These are phyloP conservation scores for Zoanthus solanderi DNA, from an alignment of 92 coral and sea anemone genomes.

Conservation along the genomic window DNA sequence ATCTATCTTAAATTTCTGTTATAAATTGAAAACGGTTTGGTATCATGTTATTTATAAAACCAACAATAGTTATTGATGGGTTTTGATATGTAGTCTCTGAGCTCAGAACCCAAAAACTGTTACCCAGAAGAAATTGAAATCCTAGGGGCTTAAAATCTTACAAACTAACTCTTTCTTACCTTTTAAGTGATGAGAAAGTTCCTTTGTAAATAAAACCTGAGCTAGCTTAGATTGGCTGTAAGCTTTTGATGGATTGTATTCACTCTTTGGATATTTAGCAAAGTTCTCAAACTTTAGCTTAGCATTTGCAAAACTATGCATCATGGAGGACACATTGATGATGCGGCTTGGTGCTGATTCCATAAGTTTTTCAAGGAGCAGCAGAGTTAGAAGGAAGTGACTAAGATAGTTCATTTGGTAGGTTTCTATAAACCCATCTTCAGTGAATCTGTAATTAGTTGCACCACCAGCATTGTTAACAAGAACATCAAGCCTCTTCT, in stretches of 20 bases:
- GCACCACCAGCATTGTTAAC: slow-evolving; percentile 74
- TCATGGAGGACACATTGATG: slow-evolving; percentile 68
- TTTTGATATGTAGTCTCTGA: too few relatives aligned
- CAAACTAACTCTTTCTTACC: slow-evolving; percentile 26
- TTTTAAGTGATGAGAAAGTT: slow-evolving; percentile 63
- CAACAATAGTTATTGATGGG: too few relatives aligned
- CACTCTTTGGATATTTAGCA: slow-evolving; percentile 37
- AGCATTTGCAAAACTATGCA: background rate
- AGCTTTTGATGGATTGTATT: background rate
- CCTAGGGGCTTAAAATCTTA: too few relatives aligned
- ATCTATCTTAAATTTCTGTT: too few relatives aligned
- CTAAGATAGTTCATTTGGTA: slow-evolving; percentile 79
- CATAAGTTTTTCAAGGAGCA: slow-evolving; percentile 64
- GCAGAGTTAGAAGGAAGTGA: slow-evolving; percentile 73
- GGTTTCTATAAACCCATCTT: slow-evolving; percentile 74
- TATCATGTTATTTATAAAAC: too few relatives aligned
- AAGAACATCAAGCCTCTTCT: slow-evolving; percentile 72
- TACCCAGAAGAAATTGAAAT: too few relatives aligned
- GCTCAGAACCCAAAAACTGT: too few relatives aligned
- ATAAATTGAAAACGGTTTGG: too few relatives aligned
- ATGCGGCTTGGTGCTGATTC: slow-evolving; percentile 73
- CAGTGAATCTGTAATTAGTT: slow-evolving; percentile 34
- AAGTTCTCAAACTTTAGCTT: slow-evolving; percentile 57
- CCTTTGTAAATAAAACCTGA: slow-evolving; percentile 77
- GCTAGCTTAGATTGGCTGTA: slow-evolving; percentile 76